Conservation (phyloP, 2,888 invertebrate species). For the Lamellibrachia columna region DNA sequence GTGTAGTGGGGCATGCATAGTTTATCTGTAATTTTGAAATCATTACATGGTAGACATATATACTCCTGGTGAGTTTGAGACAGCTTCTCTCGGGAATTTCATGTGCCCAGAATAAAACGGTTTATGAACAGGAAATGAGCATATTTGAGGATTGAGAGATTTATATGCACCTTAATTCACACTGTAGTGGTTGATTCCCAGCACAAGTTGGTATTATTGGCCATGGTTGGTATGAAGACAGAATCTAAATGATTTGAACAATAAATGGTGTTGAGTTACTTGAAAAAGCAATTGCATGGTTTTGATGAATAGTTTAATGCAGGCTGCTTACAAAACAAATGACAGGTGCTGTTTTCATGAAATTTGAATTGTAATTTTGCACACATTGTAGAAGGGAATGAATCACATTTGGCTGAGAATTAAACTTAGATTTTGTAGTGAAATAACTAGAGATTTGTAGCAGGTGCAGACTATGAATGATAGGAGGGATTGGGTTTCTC, state of each 20-base stretch:
- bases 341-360: not conserved
- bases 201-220: too few species aligned
- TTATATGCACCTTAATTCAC: too few species aligned
- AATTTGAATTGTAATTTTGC: not conserved
- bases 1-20: not conserved
- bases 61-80: too few species aligned
- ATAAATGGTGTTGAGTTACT: not conserved
- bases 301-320: not conserved
- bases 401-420: not conserved
- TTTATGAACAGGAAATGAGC: too few species aligned
- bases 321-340: not conserved
- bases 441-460: not conserved
- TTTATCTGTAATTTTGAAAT: not conserved
- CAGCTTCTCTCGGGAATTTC: too few species aligned
- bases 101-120: too few species aligned
- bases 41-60: not conserved
- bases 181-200: too few species aligned
- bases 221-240: not conserved
- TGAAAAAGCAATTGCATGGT: not conserved
- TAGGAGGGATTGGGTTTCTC: not conserved
- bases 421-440: not conserved
- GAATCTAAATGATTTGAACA: not conserved
- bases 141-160: too few species aligned
- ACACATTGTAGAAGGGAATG: not conserved
- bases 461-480: not conserved